A percentile compares a stretch with the other conserved stretches of the same genome.
phyloP scores from a whole-genome alignment of 2,797 vertebrate genomes.

The Rachycentron canadum region DNA sequence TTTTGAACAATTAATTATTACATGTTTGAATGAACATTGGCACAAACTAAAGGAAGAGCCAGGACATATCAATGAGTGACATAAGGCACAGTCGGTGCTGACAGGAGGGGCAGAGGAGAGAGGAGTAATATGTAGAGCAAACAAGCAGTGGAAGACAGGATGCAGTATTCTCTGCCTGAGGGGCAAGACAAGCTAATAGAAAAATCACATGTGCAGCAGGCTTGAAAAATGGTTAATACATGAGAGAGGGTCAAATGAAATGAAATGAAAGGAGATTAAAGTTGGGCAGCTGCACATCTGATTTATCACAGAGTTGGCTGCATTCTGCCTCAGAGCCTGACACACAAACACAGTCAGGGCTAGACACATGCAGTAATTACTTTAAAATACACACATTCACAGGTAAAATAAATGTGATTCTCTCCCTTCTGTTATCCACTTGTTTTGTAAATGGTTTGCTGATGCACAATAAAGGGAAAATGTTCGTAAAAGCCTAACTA shows the following conservation, averaged over 20 bases:
- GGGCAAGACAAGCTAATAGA: neutral
- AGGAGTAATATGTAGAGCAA: constrained; percentile 20
- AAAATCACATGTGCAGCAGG: constrained; percentile 11
- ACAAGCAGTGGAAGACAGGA: constrained; percentile 7
- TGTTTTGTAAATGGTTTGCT: neutral
- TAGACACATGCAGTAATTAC: neutral
- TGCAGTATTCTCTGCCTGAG: constrained; percentile 27
- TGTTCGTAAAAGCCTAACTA: neutral
- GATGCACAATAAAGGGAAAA: neutral
- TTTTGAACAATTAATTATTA: neutral
- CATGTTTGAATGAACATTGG: neutral
- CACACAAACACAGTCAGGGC: neutral
- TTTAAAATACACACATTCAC: neutral
- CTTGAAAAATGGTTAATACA: constrained; percentile 19
- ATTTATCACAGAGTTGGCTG: neutral
- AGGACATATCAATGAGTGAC: neutral
- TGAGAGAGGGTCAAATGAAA: constrained; percentile 27
- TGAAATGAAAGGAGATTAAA: constrained; percentile 35
- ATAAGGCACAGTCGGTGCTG: constrained; percentile 6
- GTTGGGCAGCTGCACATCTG: constrained; percentile 4
- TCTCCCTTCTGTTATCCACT: neutral
- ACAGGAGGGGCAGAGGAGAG: neutral
- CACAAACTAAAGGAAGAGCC: neutral
- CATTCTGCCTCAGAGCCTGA: neutral
- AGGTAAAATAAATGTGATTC: neutral